Evolutionary conservation across 2,113 vertebrate species (phyloP), one percentile per base, ranked within the genome.

Genomic region (Paralichthys olivaceus): DNA sequence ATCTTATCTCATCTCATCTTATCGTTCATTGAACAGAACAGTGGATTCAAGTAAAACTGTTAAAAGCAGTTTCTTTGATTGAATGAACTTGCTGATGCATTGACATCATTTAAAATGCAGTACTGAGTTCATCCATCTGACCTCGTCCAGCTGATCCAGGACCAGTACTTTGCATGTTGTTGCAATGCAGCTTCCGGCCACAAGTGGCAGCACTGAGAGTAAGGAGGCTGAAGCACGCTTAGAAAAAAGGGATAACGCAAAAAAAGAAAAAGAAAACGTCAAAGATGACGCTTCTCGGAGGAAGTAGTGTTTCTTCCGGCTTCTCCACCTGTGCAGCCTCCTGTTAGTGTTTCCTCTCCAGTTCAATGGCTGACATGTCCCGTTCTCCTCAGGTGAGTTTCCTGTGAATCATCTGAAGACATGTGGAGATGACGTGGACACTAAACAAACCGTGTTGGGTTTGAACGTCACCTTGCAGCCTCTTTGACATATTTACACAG

Each of bases 201-300:
- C 49, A 4, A 4, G 77, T 2, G 65, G 77, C 80, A 80, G 76
- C 64, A 70, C 40, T 32, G 58, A 60, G n/a, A 20, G 0, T 6
- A 1, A 2, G 3, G 8, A 40, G 0, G 47, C 23, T 34, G n/a
- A 5, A 55, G 2, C 26, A 2, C 25, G 53, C 22, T 54, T 7
- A 8, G 49, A 13, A 5, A 13, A 11, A 7, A 54, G 26, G 25
- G 19, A 7, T 56, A 14, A 15, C 15, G 8, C 7, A n/a, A 51
- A 19, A n/a, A 4, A 7, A n/a, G 47, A 51, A 13, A 47, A 3
- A 19, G 23, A 7, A 56, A 25, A 26, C 54, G 23, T 14, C 12
- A 4, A 4, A 17, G 45, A 26, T 13, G 12, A 5, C 23, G 22
- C 13, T 29, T 14, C 1, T 59, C 1, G 56, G 15, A 29, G 25